Evolutionary conservation across 2,113 vertebrate genomes (phyloP).

Genomic region (Ictalurus furcatus): DNA sequence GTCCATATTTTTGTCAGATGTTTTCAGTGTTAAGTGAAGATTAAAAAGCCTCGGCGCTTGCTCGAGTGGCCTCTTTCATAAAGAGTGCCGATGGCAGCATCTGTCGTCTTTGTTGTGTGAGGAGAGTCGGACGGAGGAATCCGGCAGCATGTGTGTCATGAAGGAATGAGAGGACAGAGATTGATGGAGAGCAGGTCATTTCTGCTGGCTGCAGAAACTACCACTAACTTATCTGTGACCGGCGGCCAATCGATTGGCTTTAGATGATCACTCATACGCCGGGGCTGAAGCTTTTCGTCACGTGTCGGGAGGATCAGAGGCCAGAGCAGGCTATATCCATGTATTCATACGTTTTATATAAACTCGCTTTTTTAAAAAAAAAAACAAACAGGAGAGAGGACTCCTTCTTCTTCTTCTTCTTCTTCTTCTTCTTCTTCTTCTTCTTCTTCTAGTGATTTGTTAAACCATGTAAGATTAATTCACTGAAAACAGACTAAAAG

Average conservation of each 20-base stretch:
- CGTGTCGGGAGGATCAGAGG: constrained; percentile 28
- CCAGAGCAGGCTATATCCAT: constrained; percentile 50
- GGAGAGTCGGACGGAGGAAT: constrained; percentile 74
- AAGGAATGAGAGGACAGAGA: constrained; percentile 82
- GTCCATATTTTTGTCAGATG: constrained; percentile 35
- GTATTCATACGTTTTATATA: constrained; percentile 58
- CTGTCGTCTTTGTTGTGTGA: constrained; percentile 79
- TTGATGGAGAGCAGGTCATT: constrained; percentile 84
- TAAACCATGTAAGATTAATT: not conserved
- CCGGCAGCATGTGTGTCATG: constrained; percentile 71
- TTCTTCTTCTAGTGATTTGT: not conserved
- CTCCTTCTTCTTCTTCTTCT: too few relatives aligned
- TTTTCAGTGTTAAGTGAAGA: constrained; percentile 9
- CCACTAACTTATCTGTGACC: constrained; percentile 81
- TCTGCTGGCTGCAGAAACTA: constrained; percentile 76
- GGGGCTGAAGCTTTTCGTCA: constrained; percentile 54
- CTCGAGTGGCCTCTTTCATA: constrained; percentile 53
- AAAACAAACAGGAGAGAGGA: not conserved
- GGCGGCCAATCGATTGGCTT: constrained; percentile 88
- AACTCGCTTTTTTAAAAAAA: not conserved
- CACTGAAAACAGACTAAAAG: not conserved
- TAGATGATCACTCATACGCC: constrained; percentile 83
- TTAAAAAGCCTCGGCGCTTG: constrained; percentile 60
- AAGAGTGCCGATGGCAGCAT: constrained; percentile 78
- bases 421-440: not conserved